phyloP scores from a whole-genome alignment of 2,113 vertebrate species.

The Mus spicilegus region DNA sequence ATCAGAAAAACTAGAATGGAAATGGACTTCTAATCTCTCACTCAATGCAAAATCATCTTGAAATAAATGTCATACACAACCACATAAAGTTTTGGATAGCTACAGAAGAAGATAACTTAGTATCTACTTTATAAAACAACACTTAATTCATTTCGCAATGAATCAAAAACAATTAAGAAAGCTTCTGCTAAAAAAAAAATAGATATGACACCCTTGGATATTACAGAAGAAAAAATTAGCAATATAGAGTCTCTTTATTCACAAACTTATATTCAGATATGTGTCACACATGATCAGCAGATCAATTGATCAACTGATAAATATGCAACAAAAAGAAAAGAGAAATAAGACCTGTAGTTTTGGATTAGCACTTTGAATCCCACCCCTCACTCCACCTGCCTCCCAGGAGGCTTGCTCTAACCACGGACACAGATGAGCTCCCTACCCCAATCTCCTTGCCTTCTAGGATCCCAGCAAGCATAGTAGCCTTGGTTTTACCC shows the following conservation, averaged over 20 bases:
- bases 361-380: too few relatives aligned
- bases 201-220: neutral
- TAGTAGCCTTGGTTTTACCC: too few relatives aligned
- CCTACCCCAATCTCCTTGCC: too few relatives aligned
- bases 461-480: too few relatives aligned
- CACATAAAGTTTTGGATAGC: neutral
- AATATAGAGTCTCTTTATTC: neutral
- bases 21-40: conserved; percentile 4
- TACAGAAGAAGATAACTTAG: neutral
- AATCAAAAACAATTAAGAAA: neutral
- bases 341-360: too few relatives aligned
- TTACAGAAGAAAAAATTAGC: neutral
- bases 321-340: neutral
- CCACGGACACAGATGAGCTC: too few relatives aligned
- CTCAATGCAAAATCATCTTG: neutral
- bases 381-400: too few relatives aligned
- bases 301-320: neutral
- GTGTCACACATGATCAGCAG: neutral
- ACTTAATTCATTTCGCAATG: neutral
- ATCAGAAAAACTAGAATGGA: neutral
- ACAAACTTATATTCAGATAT: neutral
- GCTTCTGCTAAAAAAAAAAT: neutral
- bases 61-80: neutral
- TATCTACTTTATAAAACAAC: neutral
- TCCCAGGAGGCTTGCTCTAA: too few relatives aligned